Evolutionary conservation across 2,113 vertebrate species (phyloP), one percentile per base, ranked within the genome.

Genomic region (Trichechus manatus): DNA sequence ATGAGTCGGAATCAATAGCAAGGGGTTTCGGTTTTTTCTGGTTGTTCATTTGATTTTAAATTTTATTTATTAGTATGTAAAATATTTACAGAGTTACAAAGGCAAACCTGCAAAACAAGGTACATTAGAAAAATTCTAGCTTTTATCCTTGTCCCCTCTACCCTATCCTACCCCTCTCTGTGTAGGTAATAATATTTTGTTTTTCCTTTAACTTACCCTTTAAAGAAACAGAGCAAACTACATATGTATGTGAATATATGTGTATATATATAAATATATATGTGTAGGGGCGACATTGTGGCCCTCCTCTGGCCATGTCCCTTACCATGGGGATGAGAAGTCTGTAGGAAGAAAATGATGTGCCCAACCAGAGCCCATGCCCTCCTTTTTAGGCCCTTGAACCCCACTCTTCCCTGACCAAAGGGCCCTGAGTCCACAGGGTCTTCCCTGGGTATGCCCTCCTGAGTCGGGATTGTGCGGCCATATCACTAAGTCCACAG

Each of bases 51-150:
- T 42, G 36, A 42, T 75, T 75, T 29, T 72, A 39, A 77, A 44
- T 29, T 42, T 72, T 72, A 36, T 36, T 27, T 27, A 77, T 47
- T 78, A 66, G 75, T 63, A 72, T 29, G 27, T 70, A 84, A 92
- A 79, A 84, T 78, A 87, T 63, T 78, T 87, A 88, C 8, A 64
- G 0, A 79, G 61, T 66, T 93, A 78, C 59, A 82, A 94, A 82
- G 68, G 81, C 25, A 89, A 83, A 92, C 83, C 42, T 1, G 29
- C 47, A 80, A 85, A 84, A 80, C n/a, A 79, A 70, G 29, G n/a
- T 72, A 79, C 25, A 84, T 63, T 61, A 79, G 63, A 39, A 85
- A 42, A 74, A 84, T 61, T 70, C 47, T 61, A 53, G 50, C 50
- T 53, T 53, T 53, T 13, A 53, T 53, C 13, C 8, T 53, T 53